Evolutionary conservation across 2,888 invertebrate genomes (phyloP), one percentile per base, ranked within the genome.

Genomic region (Sarcophaga rosellei): DNA sequence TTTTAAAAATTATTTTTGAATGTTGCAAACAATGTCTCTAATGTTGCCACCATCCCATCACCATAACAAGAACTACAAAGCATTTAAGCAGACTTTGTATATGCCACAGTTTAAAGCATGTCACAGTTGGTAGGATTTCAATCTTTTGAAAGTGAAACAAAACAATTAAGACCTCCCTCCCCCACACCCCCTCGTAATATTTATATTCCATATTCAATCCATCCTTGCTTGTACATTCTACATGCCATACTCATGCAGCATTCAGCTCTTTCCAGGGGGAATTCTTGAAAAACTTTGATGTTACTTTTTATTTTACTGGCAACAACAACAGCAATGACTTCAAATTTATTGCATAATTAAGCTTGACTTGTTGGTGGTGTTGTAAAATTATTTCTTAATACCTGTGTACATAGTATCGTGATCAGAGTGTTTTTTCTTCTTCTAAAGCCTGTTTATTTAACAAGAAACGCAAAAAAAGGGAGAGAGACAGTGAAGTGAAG

Each of bases 71-170:
- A 53, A 61, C 15, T 2, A 23, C 23, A 2, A 59, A 62, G 11
- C n/a, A 25, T 21, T 10, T 17, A 25, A 44, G 20, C 20, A 23
- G 47, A 10, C 66, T 25, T 25, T 69, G 75, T 70, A 57, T 76
- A 83, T 83, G 68, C 68, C 78, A 78, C 72, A 78, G 78, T 73
- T 74, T 35, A 73, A 17, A 53, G 11, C 66, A 47, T 17, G 35
- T 62, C 76, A 81, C 76, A 76, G 75, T 81, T 80, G 80, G 68
- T 62, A 66, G 35, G 57, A 75, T 75, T 75, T 35, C 35, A 35
- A 35, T 35, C 35, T 23, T 45, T 21, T 44, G 61, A 73, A 21
- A 17, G 47, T 11, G 44, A 66, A 23, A 47, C 10, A 35, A 45
- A 66, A n/a, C 11, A 17, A 47, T 53, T 15, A 53, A 47, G 12